Evolutionary conservation across 1,140 invertebrate genomes (phyloP), one percentile per base, ranked within the genome.

Genomic region (Holotrichia oblita): DNA sequence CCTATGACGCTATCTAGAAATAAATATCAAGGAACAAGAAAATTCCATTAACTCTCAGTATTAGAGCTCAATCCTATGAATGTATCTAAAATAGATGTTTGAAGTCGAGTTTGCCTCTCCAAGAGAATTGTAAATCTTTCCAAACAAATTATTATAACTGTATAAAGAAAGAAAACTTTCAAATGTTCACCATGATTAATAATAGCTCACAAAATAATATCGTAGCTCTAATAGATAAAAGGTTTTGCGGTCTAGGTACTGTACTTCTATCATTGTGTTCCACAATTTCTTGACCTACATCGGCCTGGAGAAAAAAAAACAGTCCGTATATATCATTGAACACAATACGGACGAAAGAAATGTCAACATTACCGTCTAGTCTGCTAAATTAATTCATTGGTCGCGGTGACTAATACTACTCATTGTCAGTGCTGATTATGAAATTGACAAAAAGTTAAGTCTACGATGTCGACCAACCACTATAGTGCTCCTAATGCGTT

Each of bases 381-480:
- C 48, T 17, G 48, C 48, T 17, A n/a, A 17, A 6, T 55, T 17
- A n/a, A 55, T 55, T 55, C 48, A 17, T 55, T 55, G 48, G 17
- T 55, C 48, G 14, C 48, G 48, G 17, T 55, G 48, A 55, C 48
- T 55, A 55, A 55, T n/a, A 17, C 48, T 55, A 55, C 6, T 55
- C 48, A 17, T 7, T 55, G 14, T 55, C 48, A 17, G 6, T 55
- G 14, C 14, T 55, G 14, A 55, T 55, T 55, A 17, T 55, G 48
- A 55, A 55, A 55, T 14, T 55, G 48, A 55, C 48, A 55, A 55
- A 55, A 55, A 55, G 27, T 55, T n/a, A 55, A 55, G n/a, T 55
- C 12, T 17, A 17, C 48, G 14, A n/a, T 17, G 14, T 55, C 14
- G 17, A 17, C 17, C n/a, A 55, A 55, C 14, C n/a, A 55, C n/a